phyloP scores from a whole-genome alignment of 2,888 invertebrate species.

The Acanthosepion pharaonis region DNA sequence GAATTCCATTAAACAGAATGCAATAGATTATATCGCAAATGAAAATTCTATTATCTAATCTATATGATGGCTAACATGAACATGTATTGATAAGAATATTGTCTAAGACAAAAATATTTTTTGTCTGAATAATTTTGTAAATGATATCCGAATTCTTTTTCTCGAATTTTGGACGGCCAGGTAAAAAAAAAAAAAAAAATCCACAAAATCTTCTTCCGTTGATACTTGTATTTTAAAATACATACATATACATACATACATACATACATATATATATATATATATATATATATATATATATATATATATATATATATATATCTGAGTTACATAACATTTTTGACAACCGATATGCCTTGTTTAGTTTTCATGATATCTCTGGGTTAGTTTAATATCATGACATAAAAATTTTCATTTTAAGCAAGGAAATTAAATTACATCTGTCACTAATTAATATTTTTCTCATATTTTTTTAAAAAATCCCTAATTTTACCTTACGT shows the following conservation, averaged over 20 bases:
- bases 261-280: background rate
- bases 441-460: too few relatives aligned
- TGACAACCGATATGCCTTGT: background rate
- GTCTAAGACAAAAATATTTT: background rate
- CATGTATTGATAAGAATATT: background rate
- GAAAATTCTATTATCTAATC: background rate
- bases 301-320: background rate
- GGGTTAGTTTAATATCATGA: too few relatives aligned
- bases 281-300: background rate
- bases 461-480: too few relatives aligned
- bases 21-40: background rate
- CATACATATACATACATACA: background rate
- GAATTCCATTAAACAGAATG: background rate
- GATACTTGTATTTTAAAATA: background rate
- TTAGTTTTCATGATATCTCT: background rate
- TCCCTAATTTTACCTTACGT: background rate
- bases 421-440: too few relatives aligned
- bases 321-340: background rate
- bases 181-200: background rate
- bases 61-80: background rate
- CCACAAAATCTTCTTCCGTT: background rate
- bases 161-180: background rate
- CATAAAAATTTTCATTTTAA: too few relatives aligned
- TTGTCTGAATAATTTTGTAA: background rate
- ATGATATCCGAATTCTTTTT: background rate